These are phyloP conservation scores for Ivindomyrus marchei DNA, from an alignment of 2,113 vertebrate species.

Conservation along the genomic window DNA sequence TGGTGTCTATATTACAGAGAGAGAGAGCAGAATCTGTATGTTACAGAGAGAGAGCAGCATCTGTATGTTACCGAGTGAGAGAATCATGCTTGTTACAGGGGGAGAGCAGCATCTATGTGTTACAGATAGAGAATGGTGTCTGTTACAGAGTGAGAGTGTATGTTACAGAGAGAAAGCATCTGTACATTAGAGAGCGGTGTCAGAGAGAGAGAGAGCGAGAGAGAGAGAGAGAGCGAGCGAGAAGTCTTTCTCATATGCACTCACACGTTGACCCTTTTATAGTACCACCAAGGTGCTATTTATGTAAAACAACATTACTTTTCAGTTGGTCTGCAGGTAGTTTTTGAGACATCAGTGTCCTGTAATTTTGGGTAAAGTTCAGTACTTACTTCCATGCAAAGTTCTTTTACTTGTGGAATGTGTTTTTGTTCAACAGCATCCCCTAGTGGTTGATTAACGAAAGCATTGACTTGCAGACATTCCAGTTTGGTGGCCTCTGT, in stretches of 20 bases:
- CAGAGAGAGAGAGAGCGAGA: neutral
- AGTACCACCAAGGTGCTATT: neutral
- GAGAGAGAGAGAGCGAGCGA: neutral
- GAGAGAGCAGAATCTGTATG: neutral
- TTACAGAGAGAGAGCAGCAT: neutral
- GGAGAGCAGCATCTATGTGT: neutral
- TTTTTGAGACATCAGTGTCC: neutral
- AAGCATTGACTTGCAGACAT: neutral
- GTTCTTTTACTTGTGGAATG: slow-evolving; percentile 9
- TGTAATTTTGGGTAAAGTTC: neutral
- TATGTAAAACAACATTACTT: neutral
- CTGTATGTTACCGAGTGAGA: neutral
- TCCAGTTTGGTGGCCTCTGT: neutral
- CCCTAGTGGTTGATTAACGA: slow-evolving; percentile 9
- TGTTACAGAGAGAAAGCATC: neutral
- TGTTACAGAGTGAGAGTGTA: neutral
- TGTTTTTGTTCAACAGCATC: slow-evolving; percentile 10
- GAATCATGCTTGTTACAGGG: neutral
- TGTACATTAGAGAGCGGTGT: neutral
- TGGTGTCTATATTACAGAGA: neutral
- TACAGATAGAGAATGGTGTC: neutral
- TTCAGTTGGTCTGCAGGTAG: neutral
- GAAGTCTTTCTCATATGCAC: neutral
- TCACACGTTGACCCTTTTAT: neutral
- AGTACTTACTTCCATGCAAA: neutral